Conservation (phyloP, 2,113 vertebrate species). For the Microcebus tavaratra region DNA sequence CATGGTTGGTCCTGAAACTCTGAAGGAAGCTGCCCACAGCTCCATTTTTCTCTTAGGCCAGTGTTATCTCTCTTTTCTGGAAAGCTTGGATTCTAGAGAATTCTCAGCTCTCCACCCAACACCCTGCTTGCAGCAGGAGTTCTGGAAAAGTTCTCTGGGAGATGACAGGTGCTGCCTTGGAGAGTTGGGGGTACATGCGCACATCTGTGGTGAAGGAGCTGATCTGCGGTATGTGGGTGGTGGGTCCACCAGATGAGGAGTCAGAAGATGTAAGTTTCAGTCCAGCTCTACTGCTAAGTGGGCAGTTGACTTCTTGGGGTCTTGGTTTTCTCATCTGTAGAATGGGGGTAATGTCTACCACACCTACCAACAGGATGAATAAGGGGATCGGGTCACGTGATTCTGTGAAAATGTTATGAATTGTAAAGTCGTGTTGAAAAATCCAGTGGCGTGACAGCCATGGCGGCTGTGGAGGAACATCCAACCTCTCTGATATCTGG, state of each 20-base stretch:
- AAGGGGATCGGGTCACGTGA: not conserved
- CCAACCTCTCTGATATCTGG: not conserved
- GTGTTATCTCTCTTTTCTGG: not conserved
- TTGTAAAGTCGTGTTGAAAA: not conserved
- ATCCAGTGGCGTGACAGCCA: no score
- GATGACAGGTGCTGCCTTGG: not conserved
- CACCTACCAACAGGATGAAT: not conserved
- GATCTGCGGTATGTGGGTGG: not conserved
- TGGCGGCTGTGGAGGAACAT: not conserved
- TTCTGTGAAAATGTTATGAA: not conserved
- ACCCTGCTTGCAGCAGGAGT: not conserved
- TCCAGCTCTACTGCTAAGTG: not conserved
- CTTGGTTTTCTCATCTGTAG: slow-evolving; percentile 35
- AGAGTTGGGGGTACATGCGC: accelerated
- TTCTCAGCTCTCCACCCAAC: not conserved
- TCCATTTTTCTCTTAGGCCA: not conserved
- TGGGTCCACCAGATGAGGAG: not conserved
- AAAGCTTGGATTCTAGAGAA: not conserved
- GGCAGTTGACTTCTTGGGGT: not conserved
- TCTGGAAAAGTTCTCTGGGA: not conserved
- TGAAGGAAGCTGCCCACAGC: not conserved
- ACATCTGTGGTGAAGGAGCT: not conserved
- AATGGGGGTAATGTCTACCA: not conserved
- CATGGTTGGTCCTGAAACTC: not conserved
- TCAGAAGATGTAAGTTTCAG: not conserved